Conservation (phyloP, 2,113 vertebrate species). For the Sinocyclocheilus maitianheensis region DNA sequence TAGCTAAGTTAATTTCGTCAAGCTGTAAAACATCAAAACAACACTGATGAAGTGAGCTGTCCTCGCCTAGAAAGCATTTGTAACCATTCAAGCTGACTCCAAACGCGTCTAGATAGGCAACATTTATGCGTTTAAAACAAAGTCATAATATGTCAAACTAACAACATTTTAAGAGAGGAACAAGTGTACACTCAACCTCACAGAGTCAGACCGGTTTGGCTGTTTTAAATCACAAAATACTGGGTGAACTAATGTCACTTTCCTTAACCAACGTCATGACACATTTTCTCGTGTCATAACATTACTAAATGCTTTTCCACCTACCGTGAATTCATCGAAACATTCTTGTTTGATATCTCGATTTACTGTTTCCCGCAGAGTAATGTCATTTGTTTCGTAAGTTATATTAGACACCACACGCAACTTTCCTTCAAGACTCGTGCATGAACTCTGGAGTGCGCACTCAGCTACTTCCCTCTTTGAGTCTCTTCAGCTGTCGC, state of each 20-base stretch:
- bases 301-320: background rate
- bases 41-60: background rate
- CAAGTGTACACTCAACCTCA: background rate
- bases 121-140: background rate
- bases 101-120: background rate
- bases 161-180: background rate
- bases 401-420: background rate
- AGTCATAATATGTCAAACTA: background rate
- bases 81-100: background rate
- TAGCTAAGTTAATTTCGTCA: background rate
- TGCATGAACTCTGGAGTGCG: background rate
- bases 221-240: background rate
- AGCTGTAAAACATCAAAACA: background rate
- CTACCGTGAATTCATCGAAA: slow-evolving; percentile 37
- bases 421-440: background rate
- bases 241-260: background rate
- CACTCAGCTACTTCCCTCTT: slow-evolving; percentile 17
- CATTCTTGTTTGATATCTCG: background rate
- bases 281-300: background rate
- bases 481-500: background rate
- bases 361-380: background rate
- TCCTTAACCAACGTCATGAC: no score
- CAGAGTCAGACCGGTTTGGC: background rate
- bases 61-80: background rate
- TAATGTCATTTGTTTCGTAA: background rate